phyloP scores from a whole-genome alignment of 2,113 vertebrate genomes.

The Halcyon senegalensis region DNA sequence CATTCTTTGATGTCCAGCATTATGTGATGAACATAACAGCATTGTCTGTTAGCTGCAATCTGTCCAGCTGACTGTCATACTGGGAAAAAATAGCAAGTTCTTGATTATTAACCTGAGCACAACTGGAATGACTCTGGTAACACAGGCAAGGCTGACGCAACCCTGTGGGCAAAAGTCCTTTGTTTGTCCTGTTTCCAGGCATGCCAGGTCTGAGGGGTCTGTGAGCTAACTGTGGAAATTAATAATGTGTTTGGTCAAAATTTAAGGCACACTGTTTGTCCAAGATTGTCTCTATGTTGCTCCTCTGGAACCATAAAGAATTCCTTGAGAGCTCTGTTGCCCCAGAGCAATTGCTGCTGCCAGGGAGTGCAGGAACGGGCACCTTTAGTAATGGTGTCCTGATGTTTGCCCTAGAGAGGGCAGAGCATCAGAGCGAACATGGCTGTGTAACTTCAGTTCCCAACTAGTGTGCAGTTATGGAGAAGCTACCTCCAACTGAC shows the following conservation, averaged over 20 bases:
- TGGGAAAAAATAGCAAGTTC: neutral
- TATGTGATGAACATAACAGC: neutral
- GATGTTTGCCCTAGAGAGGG: neutral
- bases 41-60: neutral
- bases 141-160: rapidly evolving
- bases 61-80: neutral
- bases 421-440: rapidly evolving
- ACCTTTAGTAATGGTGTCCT: neutral
- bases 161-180: neutral
- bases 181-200: neutral
- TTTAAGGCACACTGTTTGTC: rapidly evolving
- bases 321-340: neutral
- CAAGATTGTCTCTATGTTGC: neutral
- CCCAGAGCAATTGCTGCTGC: neutral
- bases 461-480: neutral
- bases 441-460: neutral
- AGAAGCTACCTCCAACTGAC: neutral
- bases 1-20: neutral
- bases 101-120: neutral
- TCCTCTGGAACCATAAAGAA: neutral
- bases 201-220: neutral
- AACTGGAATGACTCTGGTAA: neutral
- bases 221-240: neutral
- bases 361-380: neutral
- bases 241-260: neutral